These are phyloP conservation scores for Protonemura montana DNA, from an alignment of 2,888 invertebrate species.

Conservation along the genomic window DNA sequence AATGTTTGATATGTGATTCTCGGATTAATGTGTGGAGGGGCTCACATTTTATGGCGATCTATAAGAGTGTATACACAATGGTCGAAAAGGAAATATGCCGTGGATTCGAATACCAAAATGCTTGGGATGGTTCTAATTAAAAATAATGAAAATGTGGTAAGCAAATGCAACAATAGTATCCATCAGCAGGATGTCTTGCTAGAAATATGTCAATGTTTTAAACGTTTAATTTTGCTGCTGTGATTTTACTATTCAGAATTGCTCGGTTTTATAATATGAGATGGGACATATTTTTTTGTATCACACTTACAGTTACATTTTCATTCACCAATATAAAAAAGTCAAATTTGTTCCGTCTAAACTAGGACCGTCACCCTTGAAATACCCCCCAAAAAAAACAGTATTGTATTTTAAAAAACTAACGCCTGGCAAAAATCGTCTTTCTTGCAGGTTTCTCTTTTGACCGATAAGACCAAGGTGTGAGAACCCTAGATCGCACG, in stretches of 20 bases:
- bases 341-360: not conserved
- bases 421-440: not conserved
- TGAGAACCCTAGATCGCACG: not conserved
- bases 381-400: not conserved
- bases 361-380: not conserved
- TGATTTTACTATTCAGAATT: too few relatives aligned
- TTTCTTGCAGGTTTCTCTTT: not conserved
- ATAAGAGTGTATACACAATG: not conserved
- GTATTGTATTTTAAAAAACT: not conserved
- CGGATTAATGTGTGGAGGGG: constrained; percentile 1
- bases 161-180: not conserved
- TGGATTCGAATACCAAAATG: constrained; percentile 16
- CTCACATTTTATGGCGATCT: not conserved
- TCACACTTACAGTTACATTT: too few relatives aligned
- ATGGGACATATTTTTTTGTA: too few relatives aligned
- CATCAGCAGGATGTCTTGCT: not conserved
- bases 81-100: constrained; percentile 24
- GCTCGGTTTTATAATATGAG: too few relatives aligned
- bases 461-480: not conserved
- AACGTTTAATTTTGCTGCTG: not conserved
- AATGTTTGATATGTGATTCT: constrained; percentile 29
- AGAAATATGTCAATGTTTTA: not conserved
- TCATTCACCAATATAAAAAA: too few relatives aligned
- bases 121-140: constrained; percentile 21
- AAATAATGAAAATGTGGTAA: not conserved